These are phyloP conservation scores for Erebia ligea DNA, from an alignment of 2,888 invertebrate genomes.

Conservation along the genomic window DNA sequence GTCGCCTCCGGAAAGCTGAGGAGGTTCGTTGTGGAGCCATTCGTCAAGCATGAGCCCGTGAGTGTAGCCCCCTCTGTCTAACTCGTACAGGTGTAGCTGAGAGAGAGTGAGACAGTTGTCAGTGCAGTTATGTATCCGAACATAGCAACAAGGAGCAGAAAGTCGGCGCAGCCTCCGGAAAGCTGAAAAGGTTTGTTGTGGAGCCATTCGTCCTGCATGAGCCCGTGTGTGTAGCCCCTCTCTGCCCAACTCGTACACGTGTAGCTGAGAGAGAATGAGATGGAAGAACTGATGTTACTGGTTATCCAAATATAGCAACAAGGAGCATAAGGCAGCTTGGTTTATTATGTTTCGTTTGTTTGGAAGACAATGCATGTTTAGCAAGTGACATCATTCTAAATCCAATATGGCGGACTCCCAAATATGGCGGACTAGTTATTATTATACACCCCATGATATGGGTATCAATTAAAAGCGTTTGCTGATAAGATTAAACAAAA, in stretches of 20 bases:
- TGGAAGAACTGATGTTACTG: constrained; percentile 56
- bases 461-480: too few relatives aligned
- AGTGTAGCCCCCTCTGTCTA: constrained; percentile 49
- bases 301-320: constrained; percentile 88
- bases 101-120: constrained; percentile 56
- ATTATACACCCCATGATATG: too few relatives aligned
- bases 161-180: constrained; percentile 94
- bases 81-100: background rate
- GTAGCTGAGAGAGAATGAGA: background rate
- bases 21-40: constrained; percentile 98
- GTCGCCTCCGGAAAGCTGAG: constrained; percentile 94
- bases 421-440: too few relatives aligned
- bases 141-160: constrained; percentile 93
- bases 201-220: constrained; percentile 97
- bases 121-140: constrained; percentile 66
- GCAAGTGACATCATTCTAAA: too few relatives aligned
- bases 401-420: too few relatives aligned
- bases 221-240: constrained; percentile 82
- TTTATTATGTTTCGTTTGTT: too few relatives aligned
- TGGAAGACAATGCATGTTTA: too few relatives aligned
- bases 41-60: constrained; percentile 94
- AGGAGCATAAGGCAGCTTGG: constrained; percentile 86
- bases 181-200: constrained; percentile 96
- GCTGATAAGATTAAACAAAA: too few relatives aligned
- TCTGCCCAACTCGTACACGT: background rate